Evolutionary conservation across 2,888 invertebrate species (phyloP), one percentile per base, ranked within the genome.

Genomic region (Ichneumoninae sp.): DNA sequence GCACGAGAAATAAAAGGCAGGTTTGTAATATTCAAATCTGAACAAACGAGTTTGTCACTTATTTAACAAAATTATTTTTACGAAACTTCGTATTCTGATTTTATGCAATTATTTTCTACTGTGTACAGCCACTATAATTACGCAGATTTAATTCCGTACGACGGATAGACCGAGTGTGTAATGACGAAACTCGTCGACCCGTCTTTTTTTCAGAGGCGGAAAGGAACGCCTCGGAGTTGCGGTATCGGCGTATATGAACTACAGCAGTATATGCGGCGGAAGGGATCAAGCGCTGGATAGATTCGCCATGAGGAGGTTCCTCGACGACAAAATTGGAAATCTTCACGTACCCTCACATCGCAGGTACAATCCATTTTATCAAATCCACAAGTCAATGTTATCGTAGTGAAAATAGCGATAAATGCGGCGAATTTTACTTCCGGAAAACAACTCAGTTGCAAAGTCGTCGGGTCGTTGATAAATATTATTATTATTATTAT

Each of bases 161-260:
- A 36, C 26, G 26, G 26, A 66, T 54, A 78, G 26, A 60, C 66
- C 26, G 40, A 62, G 40, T 36, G 30, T 82, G 71, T 47, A 78
- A 78, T 78, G 57, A 75, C 10, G 19, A 72, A 77, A 30, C 33
- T 7, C 60, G 60, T 52, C 54, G 68, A 54, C 40, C 2, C 26
- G 69, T 69, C 6, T 50, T 47, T 72, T 62, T 82, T 72, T 4
- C 94, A 97, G 97, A 95, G 98, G 98, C 60, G 97, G 96, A 92
- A 96, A 97, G 90, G 97, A 98, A 91, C 95, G 98, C 80, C 95
- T 98, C 47, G 98, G 98, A 66, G 97, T 98, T 74, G 96, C 98
- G 87, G 97, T 98, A 85, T 97, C 98, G 30, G 97, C 98, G 16
- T 98, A 98, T 94, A 97, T 98, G 97, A 97, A 98, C 94, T 98